Percentiles rank a stretch among this genome's conserved stretches.
Conservation (phyloP, 2,113 vertebrate species). For the Pao palembangensis region DNA sequence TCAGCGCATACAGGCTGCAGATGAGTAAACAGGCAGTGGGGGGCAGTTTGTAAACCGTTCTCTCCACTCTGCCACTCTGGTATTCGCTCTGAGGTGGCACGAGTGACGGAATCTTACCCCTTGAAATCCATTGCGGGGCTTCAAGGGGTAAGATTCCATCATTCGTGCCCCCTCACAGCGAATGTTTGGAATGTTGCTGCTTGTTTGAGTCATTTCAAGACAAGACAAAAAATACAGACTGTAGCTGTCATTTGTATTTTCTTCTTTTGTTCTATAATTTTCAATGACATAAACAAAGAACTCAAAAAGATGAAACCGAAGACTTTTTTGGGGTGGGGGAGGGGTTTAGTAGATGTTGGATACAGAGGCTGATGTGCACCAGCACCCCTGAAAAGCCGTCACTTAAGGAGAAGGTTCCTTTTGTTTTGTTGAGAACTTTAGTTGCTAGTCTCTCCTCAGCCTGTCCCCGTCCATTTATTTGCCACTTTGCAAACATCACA, state of each 20-base stretch:
- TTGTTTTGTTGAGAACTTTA: conserved; percentile 30
- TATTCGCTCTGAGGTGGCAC: conserved; percentile 62
- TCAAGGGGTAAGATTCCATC: no score
- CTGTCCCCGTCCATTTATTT: neutral
- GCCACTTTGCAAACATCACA: conserved; percentile 44
- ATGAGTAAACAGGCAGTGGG: conserved; percentile 48
- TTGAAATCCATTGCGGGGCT: conserved; percentile 50
- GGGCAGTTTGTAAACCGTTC: conserved; percentile 43
- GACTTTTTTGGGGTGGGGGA: conserved; percentile 2
- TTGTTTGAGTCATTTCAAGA: conserved; percentile 27
- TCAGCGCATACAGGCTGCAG: conserved; percentile 50
- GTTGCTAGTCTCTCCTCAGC: conserved; percentile 39
- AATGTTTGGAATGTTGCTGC: conserved; percentile 50
- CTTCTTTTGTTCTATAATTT: conserved; percentile 33
- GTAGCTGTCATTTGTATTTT: conserved; percentile 22
- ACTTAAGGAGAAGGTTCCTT: conserved; percentile 37
- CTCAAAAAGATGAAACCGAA: conserved; percentile 37
- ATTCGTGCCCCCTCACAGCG: no score
- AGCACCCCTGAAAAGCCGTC: conserved; percentile 26
- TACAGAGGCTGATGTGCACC: conserved; percentile 2
- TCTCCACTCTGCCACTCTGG: conserved; percentile 44
- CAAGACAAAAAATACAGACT: conserved; percentile 14
- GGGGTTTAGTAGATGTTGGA: neutral
- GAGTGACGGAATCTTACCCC: conserved; percentile 46
- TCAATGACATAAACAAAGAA: conserved; percentile 42